A percentile compares a stretch with the other conserved stretches of the same genome.
phyloP scores from a whole-genome alignment of 2,113 vertebrate species.

The Salvelinus alpinus region DNA sequence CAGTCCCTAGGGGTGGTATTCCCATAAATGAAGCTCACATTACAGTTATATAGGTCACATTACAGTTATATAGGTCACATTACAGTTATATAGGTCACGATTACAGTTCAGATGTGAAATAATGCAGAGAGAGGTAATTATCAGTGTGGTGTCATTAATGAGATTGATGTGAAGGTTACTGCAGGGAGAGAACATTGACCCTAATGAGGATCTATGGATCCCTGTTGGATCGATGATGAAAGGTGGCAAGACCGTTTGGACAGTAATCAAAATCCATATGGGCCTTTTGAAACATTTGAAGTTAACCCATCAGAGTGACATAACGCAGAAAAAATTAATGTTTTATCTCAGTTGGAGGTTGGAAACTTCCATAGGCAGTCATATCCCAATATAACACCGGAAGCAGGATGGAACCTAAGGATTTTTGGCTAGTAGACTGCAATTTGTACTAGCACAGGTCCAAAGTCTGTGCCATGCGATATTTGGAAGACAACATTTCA shows the following conservation, averaged over 20 bases:
- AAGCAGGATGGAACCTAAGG: too few relatives aligned
- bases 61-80: slow-evolving; percentile 21
- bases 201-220: slow-evolving; percentile 21
- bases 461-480: too few relatives aligned
- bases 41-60: slow-evolving; percentile 34
- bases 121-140: slow-evolving; percentile 30
- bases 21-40: slow-evolving; percentile 5
- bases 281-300: too few relatives aligned
- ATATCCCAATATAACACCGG: not conserved
- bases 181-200: slow-evolving; percentile 26
- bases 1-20: not conserved
- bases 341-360: not conserved
- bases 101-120: slow-evolving; percentile 41
- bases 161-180: slow-evolving; percentile 35
- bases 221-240: not conserved
- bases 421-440: too few relatives aligned
- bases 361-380: not conserved
- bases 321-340: not conserved
- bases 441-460: too few relatives aligned
- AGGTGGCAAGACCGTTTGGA: not conserved
- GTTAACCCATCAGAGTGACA: not conserved
- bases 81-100: slow-evolving; percentile 27
- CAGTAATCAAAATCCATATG: not conserved
- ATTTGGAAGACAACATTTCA: too few relatives aligned
- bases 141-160: slow-evolving; percentile 42